Evolutionary conservation across 2,888 invertebrate species (phyloP), one percentile per base, ranked within the genome.

Genomic region (Tetragnatha montana): DNA sequence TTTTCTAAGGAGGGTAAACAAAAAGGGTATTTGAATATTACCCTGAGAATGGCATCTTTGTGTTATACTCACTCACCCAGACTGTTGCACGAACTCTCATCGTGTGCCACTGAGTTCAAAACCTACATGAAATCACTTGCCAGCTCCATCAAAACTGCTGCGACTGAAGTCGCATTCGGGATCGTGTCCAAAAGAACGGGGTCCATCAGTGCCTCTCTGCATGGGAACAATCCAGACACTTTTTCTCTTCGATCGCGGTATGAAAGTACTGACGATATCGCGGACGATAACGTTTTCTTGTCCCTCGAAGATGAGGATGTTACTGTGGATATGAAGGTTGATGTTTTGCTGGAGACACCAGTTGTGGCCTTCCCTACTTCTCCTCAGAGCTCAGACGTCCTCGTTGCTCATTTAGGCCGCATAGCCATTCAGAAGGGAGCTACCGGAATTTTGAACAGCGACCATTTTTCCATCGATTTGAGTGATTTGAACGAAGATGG

Each of bases 11-110:
- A 17, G 19, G 19, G 17, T 47, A 83, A 76, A 35, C 81, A 82
- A 17, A 84, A 79, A 69, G 91, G 89, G 47, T 87, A 90, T 69
- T 71, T 93, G 4, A 92, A 92, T 49, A 92, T 94, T 21, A 93
- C 94, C 92, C 93, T 96, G 91, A 95, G 96, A 92, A 96, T 98
- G 95, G 98, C 97, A 0, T 97, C 97, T 69, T 96, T 98, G 88
- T 97, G 97, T 95, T 98, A 98, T 94, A 97, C 97, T 6, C 98
- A 99, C 94, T 97, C 97, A 82, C 97, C 97, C 0, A 95, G 96
- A 91, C 96, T 98, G 93, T 95, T 98, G 85, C 95, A 95, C 60
- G 98, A 98, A 93, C 94, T 98, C 90, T 96, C 96, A 92, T 96
- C 96, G 70, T 98, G 98, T 93, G 96, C 97, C 14, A 96, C 96